These are phyloP conservation scores for Thunnus thynnus DNA, from an alignment of 2,113 vertebrate species.

Conservation along the genomic window DNA sequence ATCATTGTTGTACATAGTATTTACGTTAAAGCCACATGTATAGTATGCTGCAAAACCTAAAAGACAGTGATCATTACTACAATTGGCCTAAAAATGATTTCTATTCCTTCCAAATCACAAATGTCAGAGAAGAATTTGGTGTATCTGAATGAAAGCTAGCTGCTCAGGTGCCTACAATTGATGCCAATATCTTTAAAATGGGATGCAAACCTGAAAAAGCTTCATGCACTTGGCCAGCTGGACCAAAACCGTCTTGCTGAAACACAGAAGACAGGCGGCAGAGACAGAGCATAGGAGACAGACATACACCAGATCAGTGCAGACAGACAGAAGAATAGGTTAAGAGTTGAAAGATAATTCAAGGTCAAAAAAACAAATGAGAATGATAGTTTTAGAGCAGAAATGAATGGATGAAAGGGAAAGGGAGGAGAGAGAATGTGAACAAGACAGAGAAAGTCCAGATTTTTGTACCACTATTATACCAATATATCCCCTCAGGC, in stretches of 20 bases:
- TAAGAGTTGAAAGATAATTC: conserved; percentile 16
- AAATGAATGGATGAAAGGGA: neutral
- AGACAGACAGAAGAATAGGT: neutral
- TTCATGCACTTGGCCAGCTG: neutral
- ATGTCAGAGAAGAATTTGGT: neutral
- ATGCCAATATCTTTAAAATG: neutral
- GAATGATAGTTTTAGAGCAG: neutral
- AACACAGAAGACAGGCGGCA: neutral
- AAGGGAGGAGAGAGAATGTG: conserved; percentile 12
- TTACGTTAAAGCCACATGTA: conserved; percentile 36
- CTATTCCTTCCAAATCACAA: no score
- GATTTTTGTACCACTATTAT: conserved; percentile 73
- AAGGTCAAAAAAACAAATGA: conserved; percentile 12
- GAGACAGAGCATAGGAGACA: neutral
- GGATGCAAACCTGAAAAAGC: neutral
- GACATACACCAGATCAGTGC: neutral
- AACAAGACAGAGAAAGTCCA: conserved; percentile 60
- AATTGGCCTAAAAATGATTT: neutral
- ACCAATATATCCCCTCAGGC: conserved; percentile 80
- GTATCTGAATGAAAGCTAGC: neutral
- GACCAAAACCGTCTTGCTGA: neutral
- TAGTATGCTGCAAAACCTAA: neutral
- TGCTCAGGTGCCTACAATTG: neutral
- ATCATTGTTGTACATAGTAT: conserved; percentile 29
- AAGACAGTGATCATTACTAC: neutral